Evolutionary conservation across 2,797 vertebrate species (phyloP).

Genomic region (Balearica regulorum): DNA sequence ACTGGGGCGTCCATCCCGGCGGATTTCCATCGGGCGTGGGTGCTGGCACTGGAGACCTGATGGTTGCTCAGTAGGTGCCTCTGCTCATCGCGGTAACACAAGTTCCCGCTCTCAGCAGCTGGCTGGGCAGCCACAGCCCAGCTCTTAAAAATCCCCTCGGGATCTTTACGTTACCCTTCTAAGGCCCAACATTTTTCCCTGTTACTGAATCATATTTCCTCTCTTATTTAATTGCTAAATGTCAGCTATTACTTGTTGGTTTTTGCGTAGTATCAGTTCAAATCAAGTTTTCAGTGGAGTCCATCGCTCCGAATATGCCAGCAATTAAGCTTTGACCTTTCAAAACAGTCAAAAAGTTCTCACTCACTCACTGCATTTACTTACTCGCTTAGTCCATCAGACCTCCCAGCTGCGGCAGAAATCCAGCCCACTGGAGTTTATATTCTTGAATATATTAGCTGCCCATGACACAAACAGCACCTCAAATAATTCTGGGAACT

Average conservation of each 20-base stretch:
- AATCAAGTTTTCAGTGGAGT: neutral
- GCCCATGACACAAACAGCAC: neutral
- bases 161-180: neutral
- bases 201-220: neutral
- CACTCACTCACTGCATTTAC: neutral
- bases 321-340: neutral
- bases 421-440: neutral
- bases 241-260: neutral
- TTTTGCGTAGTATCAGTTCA: neutral
- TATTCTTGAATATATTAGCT: neutral
- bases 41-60: neutral
- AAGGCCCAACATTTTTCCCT: neutral
- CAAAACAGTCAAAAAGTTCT: neutral
- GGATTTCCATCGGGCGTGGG: rapidly evolving
- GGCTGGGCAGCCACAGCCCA: rapidly evolving
- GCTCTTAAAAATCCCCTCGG: neutral
- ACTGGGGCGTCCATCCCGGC: rapidly evolving
- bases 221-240: neutral
- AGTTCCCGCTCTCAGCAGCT: neutral
- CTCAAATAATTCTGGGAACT: neutral
- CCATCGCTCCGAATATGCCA: neutral
- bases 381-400: neutral
- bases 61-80: neutral
- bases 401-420: neutral
- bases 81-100: neutral